Conservation (phyloP, 2,113 vertebrate genomes). For the Solea senegalensis region DNA sequence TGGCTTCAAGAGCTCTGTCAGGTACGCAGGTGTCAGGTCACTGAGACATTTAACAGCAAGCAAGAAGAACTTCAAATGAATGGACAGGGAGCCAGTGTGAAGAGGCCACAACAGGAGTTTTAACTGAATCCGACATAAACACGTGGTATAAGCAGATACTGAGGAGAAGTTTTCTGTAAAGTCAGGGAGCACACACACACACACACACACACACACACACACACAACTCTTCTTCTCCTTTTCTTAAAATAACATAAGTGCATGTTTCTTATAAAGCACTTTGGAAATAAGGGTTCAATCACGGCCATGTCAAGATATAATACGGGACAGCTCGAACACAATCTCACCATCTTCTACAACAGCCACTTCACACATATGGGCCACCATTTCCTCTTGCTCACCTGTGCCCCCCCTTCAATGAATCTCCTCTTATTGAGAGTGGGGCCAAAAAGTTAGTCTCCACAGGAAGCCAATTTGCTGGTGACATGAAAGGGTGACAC, state of each 20-base stretch:
- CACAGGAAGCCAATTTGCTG: conserved; percentile 56
- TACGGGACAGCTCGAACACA: not conserved
- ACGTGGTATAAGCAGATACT: not conserved
- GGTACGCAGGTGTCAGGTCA: no score
- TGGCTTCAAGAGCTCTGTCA: no score
- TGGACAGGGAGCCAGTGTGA: no score
- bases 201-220: no score
- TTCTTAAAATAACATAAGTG: conserved; percentile 19
- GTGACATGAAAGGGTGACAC: conserved; percentile 44
- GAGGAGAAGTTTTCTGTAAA: not conserved
- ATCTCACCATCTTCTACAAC: conserved; percentile 6
- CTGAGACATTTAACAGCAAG: no score
- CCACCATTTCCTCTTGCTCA: conserved; percentile 4
- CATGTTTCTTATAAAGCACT: conserved; percentile 31
- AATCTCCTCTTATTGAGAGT: conserved; percentile 11
- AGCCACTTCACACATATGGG: conserved; percentile 5
- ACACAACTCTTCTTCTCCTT: not conserved
- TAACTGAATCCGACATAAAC: no score
- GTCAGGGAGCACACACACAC: no score
- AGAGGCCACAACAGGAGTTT: no score
- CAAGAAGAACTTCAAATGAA: no score
- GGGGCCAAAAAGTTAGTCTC: conserved; percentile 30
- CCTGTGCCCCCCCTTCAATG: conserved; percentile 5
- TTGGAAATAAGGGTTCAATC: conserved; percentile 33
- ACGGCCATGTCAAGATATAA: conserved; percentile 10